These are phyloP conservation scores for Lophius americanus DNA, from an alignment of 2,797 vertebrate genomes.

Conservation along the genomic window DNA sequence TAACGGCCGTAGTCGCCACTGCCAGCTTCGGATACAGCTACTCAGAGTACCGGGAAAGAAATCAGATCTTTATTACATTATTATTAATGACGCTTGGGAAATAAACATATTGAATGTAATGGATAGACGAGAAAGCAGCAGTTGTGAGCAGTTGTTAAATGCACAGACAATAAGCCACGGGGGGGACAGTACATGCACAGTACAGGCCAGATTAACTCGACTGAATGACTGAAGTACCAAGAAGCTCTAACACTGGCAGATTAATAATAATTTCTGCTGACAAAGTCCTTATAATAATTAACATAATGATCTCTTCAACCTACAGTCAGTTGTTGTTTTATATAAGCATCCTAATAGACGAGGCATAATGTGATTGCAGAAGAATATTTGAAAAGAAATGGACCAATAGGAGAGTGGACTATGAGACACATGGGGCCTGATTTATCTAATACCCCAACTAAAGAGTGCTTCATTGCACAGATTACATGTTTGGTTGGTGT, in stretches of 20 bases:
- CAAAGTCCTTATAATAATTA: no score
- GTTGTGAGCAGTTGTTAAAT: background rate
- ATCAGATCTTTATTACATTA: background rate
- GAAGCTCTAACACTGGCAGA: background rate
- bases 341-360: no score
- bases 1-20: constrained; percentile 86
- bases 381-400: no score
- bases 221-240: background rate
- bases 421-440: no score
- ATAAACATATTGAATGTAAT: background rate
- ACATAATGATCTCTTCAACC: no score
- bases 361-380: no score
- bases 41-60: background rate
- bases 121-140: constrained; percentile 5
- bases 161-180: background rate
- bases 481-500: no score
- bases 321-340: no score
- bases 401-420: no score
- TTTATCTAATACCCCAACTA: no score
- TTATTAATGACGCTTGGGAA: background rate
- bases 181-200: background rate
- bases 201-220: background rate
- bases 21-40: constrained; percentile 85
- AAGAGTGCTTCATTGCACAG: no score
- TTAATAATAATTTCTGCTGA: background rate